Evolutionary conservation across 2,888 invertebrate species (phyloP).

Genomic region (Amphipyra tragopoginis): DNA sequence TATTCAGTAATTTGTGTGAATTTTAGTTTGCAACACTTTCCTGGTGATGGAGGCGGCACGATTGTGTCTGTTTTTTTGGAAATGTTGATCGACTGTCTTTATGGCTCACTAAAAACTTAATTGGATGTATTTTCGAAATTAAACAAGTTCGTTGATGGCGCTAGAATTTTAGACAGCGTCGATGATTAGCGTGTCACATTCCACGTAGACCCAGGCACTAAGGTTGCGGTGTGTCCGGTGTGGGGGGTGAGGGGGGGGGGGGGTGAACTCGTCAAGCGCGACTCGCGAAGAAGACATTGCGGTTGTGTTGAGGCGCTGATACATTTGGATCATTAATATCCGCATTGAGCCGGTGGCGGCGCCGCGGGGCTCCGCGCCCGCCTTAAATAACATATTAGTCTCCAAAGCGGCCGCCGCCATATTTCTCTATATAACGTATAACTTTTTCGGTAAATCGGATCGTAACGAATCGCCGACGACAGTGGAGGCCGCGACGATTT

Average conservation of each 20-base stretch:
- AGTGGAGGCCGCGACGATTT: conserved; percentile 78
- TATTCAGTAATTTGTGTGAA: conserved; percentile 46
- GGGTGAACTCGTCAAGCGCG: background rate
- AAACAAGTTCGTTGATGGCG: conserved; percentile 33
- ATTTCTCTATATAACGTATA: conserved; percentile 75
- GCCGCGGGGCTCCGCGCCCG: conserved; percentile 80
- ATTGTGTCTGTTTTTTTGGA: conserved; percentile 23
- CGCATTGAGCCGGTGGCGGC: conserved; percentile 83
- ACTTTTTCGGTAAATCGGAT: conserved; percentile 82
- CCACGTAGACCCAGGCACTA: background rate
- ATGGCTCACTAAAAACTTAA: conserved; percentile 43
- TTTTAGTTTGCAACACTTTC: conserved; percentile 33
- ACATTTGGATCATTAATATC: conserved; percentile 84
- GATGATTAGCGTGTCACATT: conserved; percentile 22
- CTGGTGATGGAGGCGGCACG: conserved; percentile 27
- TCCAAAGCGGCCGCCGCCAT: conserved; percentile 84
- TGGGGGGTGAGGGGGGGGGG: background rate
- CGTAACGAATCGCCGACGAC: conserved; percentile 86
- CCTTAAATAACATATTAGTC: conserved; percentile 86
- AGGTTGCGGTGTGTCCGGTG: background rate
- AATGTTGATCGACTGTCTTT: conserved; percentile 29
- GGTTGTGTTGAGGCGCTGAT: conserved; percentile 69
- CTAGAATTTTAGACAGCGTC: conserved; percentile 11
- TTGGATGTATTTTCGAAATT: conserved; percentile 31
- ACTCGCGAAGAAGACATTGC: conserved; percentile 78